Base-by-base conservation (phyloP, 2,888 invertebrate species). In the Reticulitermes lucifugus region DNA sequence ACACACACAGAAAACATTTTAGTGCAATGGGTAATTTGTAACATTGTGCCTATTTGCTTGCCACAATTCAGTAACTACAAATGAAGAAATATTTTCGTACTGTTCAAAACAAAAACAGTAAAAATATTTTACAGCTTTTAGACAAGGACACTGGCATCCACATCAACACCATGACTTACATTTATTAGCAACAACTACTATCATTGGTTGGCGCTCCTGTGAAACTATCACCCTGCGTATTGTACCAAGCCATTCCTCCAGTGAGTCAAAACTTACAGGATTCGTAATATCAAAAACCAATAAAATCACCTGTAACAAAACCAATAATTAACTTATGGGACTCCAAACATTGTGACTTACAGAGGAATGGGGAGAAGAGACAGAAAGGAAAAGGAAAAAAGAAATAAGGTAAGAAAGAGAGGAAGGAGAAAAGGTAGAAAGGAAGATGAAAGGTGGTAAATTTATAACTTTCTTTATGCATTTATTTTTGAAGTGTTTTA, bases 211-310 rank as follows among this genome's bases (percentile, higher is more conserved):
- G 84, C 92, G 92, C 0, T 91, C 88, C 86, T 93, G 91, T 22
- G 88, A 87, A 46, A 91, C 90, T 77, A 90, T 91, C 41, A 92
- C 90, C 22, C 91, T 90, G 83, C 92, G 91, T 0, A 94, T 92
- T 86, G 91, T 91, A 1, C 91, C 90, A 87, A 96, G 91, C 98
- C 98, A 98, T 83, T 93, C 92, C 70, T 92, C 92, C 29, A 97
- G 91, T 89, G 94, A 94, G 85, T 96, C 96, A 90, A 98, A 97
- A 90, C 96, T 97, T 88, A 94, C 92, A 80, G 93, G 92, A 89
- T 95, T 96, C 55, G 97, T 96, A 84, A 98, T 94, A 89, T 98
- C 97, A 90, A 97, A 97, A 0, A 97, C 95, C 87, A 97, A 92
- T 83, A 97, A 90, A 83, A 97, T 93, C 83, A 96, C 94, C 96